Base-by-base conservation (phyloP, 2,113 vertebrate genomes). In the Atherinomorus stipes region DNA sequence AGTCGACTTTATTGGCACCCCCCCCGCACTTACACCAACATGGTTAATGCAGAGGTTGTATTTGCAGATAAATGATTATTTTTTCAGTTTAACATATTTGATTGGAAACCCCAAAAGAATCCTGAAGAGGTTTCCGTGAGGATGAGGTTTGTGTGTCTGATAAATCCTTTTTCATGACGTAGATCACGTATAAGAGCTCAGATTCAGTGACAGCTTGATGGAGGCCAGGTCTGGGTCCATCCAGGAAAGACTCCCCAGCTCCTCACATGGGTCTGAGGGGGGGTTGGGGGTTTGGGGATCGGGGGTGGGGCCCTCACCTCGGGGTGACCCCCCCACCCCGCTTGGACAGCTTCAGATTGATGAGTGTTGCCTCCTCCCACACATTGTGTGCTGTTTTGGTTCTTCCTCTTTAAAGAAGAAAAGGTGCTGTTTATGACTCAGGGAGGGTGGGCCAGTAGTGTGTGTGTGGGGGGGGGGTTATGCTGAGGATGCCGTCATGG, bases 371-470 rank as follows among this genome's bases (percentile, higher is more conserved):
- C 77, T 89, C 66, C 73, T 83, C 80, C 71, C 77, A 76, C 86
- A 84, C 86, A 91, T 88, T 90, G 89, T 90, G 75, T 74, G 68
- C 61, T 71, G 74, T 80, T 90, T 78, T 63, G 85, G 76, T 62
- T 90, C 88, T 92, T 91, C 86, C 85, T 89, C 73, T 72, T 82
- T 80, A 72, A 76, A 64, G 60, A 77, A 65, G 72, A 86, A 80
- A 88, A 51, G 58, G 53, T 71, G 63, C 28, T 71, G 75, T 87
- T 91, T 82, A 84, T 71, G 64, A 70, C 63, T 52, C 22, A 11
- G 71, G 40, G 67, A 25, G 75, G 42, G 21, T 49, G 38, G 65
- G 80, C 80, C 85, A 62, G 81, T 83, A n/a, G n/a, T n/a, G n/a
- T n/a, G n/a, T n/a, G n/a, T n/a, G n/a, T n/a, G n/a, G n/a, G n/a